Percentiles rank a stretch among this genome's conserved stretches.
Evolutionary conservation across 2,113 vertebrate genomes (phyloP).

Genomic region (Pyxicephalus adspersus): DNA sequence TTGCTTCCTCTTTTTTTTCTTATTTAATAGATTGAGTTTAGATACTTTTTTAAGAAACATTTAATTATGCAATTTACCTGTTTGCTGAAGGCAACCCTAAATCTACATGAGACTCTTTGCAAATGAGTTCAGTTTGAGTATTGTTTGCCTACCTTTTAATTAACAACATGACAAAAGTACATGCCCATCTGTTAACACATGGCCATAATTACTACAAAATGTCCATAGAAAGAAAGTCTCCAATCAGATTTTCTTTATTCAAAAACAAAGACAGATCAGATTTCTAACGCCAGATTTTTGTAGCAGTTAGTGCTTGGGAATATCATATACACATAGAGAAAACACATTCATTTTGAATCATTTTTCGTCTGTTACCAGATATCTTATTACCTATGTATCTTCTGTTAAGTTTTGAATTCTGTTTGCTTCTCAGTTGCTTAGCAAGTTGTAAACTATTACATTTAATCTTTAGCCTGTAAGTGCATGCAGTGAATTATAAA

Average conservation of each 20-base stretch:
- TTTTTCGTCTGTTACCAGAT: conserved; percentile 30
- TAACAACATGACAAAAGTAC: conserved; percentile 65
- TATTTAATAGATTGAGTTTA: background rate
- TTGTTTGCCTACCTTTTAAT: conserved; percentile 70
- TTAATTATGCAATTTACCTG: conserved; percentile 26
- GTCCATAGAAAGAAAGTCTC: conserved; percentile 69
- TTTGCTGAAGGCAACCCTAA: conserved; percentile 21
- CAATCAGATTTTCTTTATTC: conserved; percentile 70
- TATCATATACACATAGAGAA: conserved; percentile 38
- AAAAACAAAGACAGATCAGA: conserved; percentile 58
- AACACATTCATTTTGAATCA: conserved; percentile 44
- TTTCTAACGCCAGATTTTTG: conserved; percentile 68
- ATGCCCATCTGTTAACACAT: conserved; percentile 72
- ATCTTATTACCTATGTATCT: conserved; percentile 35
- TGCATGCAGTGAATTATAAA: too few relatives aligned
- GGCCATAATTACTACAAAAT: conserved; percentile 59
- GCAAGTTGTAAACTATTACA: background rate
- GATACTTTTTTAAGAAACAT: conserved; percentile 3
- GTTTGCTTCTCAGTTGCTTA: conserved; percentile 37
- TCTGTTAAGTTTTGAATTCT: background rate
- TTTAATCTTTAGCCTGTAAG: background rate
- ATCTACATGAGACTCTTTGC: conserved; percentile 44
- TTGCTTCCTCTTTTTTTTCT: too few relatives aligned
- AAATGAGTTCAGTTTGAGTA: conserved; percentile 68
- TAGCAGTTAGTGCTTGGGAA: conserved; percentile 61